Percentiles rank a stretch among this genome's conserved stretches.
phyloP scores from a whole-genome alignment of 2,113 vertebrate genomes.

The Crypturellus undulatus region DNA sequence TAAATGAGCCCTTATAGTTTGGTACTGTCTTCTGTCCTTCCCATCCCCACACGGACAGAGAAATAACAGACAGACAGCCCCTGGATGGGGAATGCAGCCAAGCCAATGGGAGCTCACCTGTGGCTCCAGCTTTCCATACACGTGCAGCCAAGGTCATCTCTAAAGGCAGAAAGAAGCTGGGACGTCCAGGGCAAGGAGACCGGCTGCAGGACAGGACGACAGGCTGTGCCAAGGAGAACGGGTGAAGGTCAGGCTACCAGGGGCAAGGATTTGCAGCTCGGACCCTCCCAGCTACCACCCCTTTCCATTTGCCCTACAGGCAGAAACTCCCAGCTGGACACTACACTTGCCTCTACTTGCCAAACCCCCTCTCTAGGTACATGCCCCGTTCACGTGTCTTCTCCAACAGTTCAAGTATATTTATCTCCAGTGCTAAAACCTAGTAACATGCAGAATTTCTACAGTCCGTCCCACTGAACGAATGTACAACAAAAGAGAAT shows the following conservation, averaged over 20 bases:
- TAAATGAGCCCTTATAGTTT: neutral
- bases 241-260: neutral
- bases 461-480: rapidly evolving
- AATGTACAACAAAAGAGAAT: neutral
- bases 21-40: neutral
- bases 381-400: neutral
- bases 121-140: neutral
- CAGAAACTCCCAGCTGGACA: neutral
- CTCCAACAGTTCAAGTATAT: neutral
- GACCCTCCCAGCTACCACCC: neutral
- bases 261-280: neutral
- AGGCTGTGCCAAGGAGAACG: neutral
- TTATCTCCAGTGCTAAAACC: neutral
- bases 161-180: neutral
- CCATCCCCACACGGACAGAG: neutral
- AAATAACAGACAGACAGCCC: neutral
- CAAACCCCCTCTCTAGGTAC: neutral
- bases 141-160: neutral
- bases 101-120: neutral
- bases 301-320: neutral
- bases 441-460: rapidly evolving
- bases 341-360: rapidly evolving
- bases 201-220: neutral
- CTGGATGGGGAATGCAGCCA: neutral
- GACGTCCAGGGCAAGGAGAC: neutral